Percentiles rank a stretch among this genome's conserved stretches.
These are phyloP conservation scores for Endomychus coccineus DNA, from an alignment of 2,888 invertebrate species.

Conservation along the genomic window DNA sequence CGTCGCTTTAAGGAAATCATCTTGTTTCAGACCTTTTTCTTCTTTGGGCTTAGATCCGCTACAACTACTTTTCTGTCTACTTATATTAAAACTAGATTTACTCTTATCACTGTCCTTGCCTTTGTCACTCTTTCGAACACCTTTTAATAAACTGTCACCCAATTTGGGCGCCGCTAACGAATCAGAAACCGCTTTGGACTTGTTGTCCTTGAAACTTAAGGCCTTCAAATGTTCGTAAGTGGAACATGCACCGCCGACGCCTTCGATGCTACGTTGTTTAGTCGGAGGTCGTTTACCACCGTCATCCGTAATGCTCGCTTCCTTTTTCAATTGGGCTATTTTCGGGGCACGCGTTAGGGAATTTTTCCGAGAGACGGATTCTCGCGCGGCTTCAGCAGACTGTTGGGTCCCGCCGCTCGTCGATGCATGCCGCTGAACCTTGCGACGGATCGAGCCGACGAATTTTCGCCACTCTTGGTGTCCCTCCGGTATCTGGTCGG, in stretches of 20 bases:
- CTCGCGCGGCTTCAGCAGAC: conserved; percentile 28
- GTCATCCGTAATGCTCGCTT: conserved; percentile 25
- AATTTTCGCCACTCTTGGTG: conserved; percentile 43
- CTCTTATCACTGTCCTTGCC: conserved; percentile 31
- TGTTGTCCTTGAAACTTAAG: conserved; percentile 38
- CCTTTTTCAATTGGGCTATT: conserved; percentile 32
- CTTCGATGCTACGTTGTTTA: conserved; percentile 39
- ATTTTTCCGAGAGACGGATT: conserved; percentile 38
- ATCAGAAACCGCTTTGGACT: conserved; percentile 33
- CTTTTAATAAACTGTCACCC: conserved; percentile 27
- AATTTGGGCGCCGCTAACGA: conserved; percentile 25
- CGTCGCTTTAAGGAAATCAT: conserved; percentile 64
- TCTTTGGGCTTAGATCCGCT: conserved; percentile 23
- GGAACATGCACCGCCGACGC: conserved; percentile 25
- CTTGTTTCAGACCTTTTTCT: conserved; percentile 45
- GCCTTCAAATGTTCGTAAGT: conserved; percentile 32
- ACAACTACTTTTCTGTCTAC: conserved; percentile 30
- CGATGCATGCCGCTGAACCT: conserved; percentile 42
- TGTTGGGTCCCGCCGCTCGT: conserved; percentile 23
- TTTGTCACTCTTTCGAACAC: conserved; percentile 41
- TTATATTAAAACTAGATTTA: conserved; percentile 34
- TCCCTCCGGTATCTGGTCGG: conserved; percentile 24
- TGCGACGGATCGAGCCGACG: conserved; percentile 44
- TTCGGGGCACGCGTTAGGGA: conserved; percentile 39
- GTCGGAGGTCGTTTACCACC: conserved; percentile 38